Percentiles rank a stretch among this genome's conserved stretches.
Evolutionary conservation across 2,797 vertebrate species (phyloP).

Genomic region (Leuciscus waleckii): DNA sequence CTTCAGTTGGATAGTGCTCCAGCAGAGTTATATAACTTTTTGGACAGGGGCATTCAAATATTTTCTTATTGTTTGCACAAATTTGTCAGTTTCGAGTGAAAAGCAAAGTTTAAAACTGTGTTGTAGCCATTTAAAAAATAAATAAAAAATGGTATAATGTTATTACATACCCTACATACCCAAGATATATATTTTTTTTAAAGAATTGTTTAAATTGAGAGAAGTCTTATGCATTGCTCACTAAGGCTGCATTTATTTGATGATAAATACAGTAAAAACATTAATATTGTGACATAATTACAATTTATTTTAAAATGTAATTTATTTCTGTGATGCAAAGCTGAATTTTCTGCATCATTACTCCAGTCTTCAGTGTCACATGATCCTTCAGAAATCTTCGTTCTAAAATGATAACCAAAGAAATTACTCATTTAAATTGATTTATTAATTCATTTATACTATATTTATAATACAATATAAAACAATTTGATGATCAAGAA

Average conservation of each 20-base stretch:
- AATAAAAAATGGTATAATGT: neutral
- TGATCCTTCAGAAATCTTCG: neutral
- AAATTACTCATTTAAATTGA: no score
- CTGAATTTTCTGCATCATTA: neutral
- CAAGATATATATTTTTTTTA: no score
- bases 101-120: neutral
- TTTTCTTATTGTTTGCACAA: neutral
- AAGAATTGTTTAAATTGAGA: no score
- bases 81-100: neutral
- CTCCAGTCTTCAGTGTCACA: neutral
- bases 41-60: neutral
- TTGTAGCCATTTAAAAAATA: no score
- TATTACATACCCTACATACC: neutral
- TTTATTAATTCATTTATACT: no score
- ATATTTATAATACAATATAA: neutral
- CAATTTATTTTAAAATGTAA: no score
- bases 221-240: neutral
- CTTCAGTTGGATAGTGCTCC: neutral
- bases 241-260: neutral
- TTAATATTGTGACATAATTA: neutral
- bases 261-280: neutral
- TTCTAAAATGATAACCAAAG: neutral
- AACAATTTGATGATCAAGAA: neutral
- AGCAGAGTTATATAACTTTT: neutral
- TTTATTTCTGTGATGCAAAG: neutral